A percentile compares a stretch with the other conserved stretches of the same genome.
These are phyloP conservation scores for Mya arenaria DNA, from an alignment of 1,140 invertebrate genomes.

Conservation along the genomic window DNA sequence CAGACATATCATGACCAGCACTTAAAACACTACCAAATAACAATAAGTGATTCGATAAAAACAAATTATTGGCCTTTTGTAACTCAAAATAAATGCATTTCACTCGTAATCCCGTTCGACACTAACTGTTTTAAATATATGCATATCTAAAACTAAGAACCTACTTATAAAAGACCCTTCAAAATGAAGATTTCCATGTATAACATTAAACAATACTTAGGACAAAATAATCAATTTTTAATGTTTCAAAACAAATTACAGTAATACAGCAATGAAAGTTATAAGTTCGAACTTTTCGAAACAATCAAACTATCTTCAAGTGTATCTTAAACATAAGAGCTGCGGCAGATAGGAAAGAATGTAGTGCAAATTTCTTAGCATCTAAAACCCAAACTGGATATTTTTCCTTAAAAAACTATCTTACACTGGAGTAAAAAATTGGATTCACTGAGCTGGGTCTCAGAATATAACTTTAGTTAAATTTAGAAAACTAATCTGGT, in stretches of 20 bases:
- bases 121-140: too few relatives aligned
- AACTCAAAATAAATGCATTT: too few relatives aligned
- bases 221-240: too few relatives aligned
- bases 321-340: constrained; percentile 25
- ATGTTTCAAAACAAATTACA: background rate
- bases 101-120: too few relatives aligned
- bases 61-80: too few relatives aligned
- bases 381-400: constrained; percentile 21
- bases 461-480: background rate
- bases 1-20: too few relatives aligned
- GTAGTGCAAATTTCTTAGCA: constrained; percentile 25
- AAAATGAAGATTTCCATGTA: too few relatives aligned
- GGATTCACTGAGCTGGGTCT: background rate
- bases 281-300: background rate
- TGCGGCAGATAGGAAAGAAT: constrained; percentile 25
- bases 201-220: too few relatives aligned
- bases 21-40: too few relatives aligned
- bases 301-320: background rate
- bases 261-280: background rate
- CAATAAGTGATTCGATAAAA: too few relatives aligned
- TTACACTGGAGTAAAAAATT: constrained; percentile 17
- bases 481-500: background rate
- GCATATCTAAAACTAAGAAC: too few relatives aligned
- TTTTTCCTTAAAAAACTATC: constrained; percentile 19
- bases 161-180: too few relatives aligned